Base-by-base conservation (phyloP, 2,113 vertebrate species). In the Callopanchax toddi region DNA sequence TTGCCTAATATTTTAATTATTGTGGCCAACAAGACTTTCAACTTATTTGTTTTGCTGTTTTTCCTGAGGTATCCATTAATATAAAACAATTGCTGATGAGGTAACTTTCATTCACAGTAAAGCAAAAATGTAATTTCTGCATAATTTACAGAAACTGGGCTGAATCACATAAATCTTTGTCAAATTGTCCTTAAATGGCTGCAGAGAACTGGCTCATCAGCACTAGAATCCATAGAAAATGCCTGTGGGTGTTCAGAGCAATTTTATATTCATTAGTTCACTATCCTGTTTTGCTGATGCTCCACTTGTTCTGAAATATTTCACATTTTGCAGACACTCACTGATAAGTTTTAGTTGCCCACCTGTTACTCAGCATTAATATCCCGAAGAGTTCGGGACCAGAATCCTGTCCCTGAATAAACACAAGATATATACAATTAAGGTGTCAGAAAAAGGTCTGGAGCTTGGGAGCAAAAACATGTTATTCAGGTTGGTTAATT, bases 231-330 rank as follows among this genome's bases (percentile, higher is more conserved):
- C 53, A 23, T 12, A 52, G 15, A 53, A 51, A 53, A 51, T 53
- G 40, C 62, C 18, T n/a, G 3, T 44, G 25, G 42, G 42, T 55
- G 22, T 1, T 40, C 20, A 18, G 8, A 11, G 32, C 21, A 66
- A 46, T 48, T 39, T 39, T 46, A 54, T n/a, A 60, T 26, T 37
- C 60, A 65, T 60, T 54, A 23, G 13, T 45, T 45, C 40, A 18
- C 26, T 15, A 11, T 45, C 10, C 11, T 46, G 8, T n/a, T 54
- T 36, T 55, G 15, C 51, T 45, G 29, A 22, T 65, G 26, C 25
- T 45, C 39, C 22, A 21, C 29, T 51, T 17, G n/a, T 21, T 12
- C 29, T 32, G 9, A 39, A 39, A 55, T 48, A 54, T 37, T 45
- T 65, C 50, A 65, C 18, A 5, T 18, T 34, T 32, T 34, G 26